phyloP scores from a whole-genome alignment of 2,888 invertebrate genomes.

The Micropterix aruncella region DNA sequence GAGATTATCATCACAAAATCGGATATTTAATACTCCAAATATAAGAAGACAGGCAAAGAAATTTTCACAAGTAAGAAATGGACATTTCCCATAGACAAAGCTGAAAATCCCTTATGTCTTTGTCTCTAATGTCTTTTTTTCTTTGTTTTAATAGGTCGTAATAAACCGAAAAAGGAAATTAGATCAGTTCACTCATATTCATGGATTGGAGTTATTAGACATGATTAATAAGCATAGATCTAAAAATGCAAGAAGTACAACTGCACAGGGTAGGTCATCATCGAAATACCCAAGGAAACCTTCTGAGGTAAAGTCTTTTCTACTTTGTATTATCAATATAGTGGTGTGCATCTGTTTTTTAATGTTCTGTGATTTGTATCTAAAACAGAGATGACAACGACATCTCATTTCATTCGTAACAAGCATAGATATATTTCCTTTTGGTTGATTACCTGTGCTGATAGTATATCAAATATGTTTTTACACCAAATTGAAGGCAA shows the following conservation, averaged over 20 bases:
- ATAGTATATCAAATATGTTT: too few relatives aligned
- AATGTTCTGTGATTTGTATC: too few relatives aligned
- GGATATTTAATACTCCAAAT: slow-evolving; percentile 59
- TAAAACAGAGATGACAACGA: too few relatives aligned
- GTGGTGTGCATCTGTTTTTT: too few relatives aligned
- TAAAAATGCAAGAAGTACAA: slow-evolving; percentile 32
- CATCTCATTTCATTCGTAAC: too few relatives aligned
- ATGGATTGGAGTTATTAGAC: slow-evolving; percentile 63
- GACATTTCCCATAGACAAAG: too few relatives aligned
- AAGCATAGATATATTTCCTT: too few relatives aligned
- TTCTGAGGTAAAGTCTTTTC: slow-evolving; percentile 35
- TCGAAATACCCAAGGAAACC: slow-evolving; percentile 41
- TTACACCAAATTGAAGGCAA: too few relatives aligned
- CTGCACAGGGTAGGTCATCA: slow-evolving; percentile 28
- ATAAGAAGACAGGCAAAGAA: slow-evolving; percentile 61
- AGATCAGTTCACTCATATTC: slow-evolving; percentile 68
- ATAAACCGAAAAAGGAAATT: slow-evolving; percentile 80
- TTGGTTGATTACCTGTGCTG: too few relatives aligned
- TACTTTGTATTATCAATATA: too few relatives aligned
- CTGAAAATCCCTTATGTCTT: too few relatives aligned
- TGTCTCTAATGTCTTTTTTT: background rate
- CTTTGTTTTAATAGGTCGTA: slow-evolving; percentile 40
- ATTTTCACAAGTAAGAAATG: slow-evolving; percentile 53
- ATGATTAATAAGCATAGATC: slow-evolving; percentile 42
- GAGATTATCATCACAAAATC: slow-evolving; percentile 56